Evolutionary conservation across 2,113 vertebrate genomes (phyloP).

Genomic region (Fregata magnificens): DNA sequence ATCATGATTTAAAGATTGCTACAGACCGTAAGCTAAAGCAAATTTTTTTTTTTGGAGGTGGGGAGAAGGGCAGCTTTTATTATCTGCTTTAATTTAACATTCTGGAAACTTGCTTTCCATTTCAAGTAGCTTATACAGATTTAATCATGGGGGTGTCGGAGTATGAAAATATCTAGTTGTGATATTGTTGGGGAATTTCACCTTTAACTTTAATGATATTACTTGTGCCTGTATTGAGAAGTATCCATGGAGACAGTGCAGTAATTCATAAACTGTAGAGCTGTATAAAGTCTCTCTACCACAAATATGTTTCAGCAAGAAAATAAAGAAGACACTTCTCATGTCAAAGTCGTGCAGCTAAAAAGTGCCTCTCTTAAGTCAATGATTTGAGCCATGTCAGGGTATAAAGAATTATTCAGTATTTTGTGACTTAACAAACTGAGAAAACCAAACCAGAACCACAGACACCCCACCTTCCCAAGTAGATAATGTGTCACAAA

Average conservation of each 20-base stretch:
- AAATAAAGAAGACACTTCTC: not conserved
- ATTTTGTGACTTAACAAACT: not conserved
- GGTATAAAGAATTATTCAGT: not conserved
- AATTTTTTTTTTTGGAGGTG: not conserved
- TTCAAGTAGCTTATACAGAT: not conserved
- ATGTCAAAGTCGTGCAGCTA: not conserved
- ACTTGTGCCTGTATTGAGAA: not conserved
- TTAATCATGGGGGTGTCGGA: not conserved
- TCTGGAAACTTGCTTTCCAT: not conserved
- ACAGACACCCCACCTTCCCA: not conserved
- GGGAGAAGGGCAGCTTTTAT: not conserved
- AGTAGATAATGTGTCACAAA: not conserved
- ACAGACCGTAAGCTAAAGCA: not conserved
- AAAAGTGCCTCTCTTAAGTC: not conserved
- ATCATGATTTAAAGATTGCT: not conserved
- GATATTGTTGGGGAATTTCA: not conserved
- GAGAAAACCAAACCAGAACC: not conserved
- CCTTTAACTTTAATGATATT: not conserved
- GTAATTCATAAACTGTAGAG: conserved; percentile 31
- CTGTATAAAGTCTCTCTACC: not conserved
- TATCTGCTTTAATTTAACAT: not conserved
- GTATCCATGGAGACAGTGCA: conserved; percentile 46
- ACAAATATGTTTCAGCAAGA: not conserved
- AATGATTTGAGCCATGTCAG: not conserved
- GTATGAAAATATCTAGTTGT: not conserved